Evolutionary conservation across 2,113 vertebrate genomes (phyloP).

Genomic region (Megaceryle torquata): DNA sequence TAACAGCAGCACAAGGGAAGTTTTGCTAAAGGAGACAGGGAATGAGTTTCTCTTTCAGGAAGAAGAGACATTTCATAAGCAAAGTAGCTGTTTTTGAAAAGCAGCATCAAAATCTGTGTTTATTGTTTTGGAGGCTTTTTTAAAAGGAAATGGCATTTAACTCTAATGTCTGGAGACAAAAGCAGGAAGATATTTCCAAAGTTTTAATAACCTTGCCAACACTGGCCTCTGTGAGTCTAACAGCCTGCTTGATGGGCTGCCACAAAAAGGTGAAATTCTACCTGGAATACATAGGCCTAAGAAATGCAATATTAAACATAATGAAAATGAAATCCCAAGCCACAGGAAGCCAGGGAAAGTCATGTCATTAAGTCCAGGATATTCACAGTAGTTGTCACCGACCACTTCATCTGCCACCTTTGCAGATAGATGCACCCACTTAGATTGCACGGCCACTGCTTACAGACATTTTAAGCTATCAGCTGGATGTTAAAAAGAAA

Average conservation of each 20-base stretch:
- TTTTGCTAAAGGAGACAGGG: not conserved
- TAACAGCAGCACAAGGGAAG: too few species aligned
- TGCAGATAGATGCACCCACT: not conserved
- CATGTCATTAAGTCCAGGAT: not conserved
- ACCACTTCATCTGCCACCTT: not conserved
- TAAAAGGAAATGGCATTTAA: not conserved
- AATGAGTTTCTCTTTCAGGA: too few species aligned
- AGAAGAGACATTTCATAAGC: not conserved
- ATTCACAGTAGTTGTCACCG: not conserved
- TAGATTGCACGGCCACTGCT: accelerated
- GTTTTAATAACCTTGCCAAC: not conserved
- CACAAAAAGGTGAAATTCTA: not conserved
- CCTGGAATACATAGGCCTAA: not conserved
- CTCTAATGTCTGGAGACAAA: not conserved
- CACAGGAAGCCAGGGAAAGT: not conserved
- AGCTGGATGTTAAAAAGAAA: not conserved
- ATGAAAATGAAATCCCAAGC: not conserved
- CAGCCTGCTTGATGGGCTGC: not conserved
- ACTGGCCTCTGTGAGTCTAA: not conserved
- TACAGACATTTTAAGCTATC: not conserved
- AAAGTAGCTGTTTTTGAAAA: not conserved
- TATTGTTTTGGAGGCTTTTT: not conserved
- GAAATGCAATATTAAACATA: not conserved
- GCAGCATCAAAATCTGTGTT: not conserved
- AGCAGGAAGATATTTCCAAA: not conserved